Evolutionary conservation across 1,140 invertebrate species (phyloP), one percentile per base, ranked within the genome.

Genomic region (Dreissena rostriformis): DNA sequence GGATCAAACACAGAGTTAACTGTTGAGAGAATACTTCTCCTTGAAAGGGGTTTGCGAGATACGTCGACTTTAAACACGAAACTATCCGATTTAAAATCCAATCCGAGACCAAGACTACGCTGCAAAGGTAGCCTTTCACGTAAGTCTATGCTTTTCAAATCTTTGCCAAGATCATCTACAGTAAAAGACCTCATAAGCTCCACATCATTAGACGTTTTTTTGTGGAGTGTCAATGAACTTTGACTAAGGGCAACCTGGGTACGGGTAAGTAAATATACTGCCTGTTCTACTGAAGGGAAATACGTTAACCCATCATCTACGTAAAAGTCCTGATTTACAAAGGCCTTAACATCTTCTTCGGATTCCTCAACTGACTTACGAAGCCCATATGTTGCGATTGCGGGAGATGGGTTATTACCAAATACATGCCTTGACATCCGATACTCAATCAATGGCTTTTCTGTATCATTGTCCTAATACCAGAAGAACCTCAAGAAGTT

Each of bases 401-500:
- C 82, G 22, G 86, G 86, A 1, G 82, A 80, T n/a, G 75, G 53
- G 17, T 29, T 76, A 22, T 76, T 76, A 22, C 74, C 74, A 29
- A 76, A 76, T 11, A 76, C 74, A 76, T 63, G 57, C 19, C n/a
- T 61, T 0, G 14, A 14, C 74, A 76, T 76, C n/a, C 55, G 17
- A 26, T 63, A 76, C 55, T 76, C 57, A 0, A 76, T 29, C 12
- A 76, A 17, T 19, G 19, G 17, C 8, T 76, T 61, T 10, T 24
- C 1, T 10, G 26, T 2, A 26, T 76, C n/a, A 76, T 76, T 76
- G 11, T 76, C 53, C 19, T 0, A 11, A 28, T 39, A 63, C 74
- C 74, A 76, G n/a, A 76, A 51, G 28, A 76, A 76, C 19, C 57
- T 55, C 8, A 57, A 55, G 0, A 29, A 53, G 39, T 76, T 65